Evolutionary conservation across 2,888 invertebrate genomes (phyloP), one percentile per base, ranked within the genome.

Genomic region (Chalcis sispes): DNA sequence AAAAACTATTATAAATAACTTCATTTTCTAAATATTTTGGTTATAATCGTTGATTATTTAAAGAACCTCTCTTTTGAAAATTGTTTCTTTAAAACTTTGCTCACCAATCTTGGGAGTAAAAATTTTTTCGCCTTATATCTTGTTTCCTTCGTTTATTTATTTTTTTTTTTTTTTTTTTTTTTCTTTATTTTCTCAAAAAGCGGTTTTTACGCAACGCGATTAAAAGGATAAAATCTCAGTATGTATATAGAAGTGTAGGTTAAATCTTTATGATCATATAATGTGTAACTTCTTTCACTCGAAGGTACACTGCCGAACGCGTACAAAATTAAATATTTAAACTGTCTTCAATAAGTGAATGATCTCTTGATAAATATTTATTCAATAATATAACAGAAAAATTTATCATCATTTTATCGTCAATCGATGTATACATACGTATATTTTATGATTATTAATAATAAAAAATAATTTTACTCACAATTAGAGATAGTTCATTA

Each of bases 101-200:
- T 15, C 13, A 15, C 7, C 42, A 42, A 42, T 42, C 8, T 15
- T 42, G 2, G 42, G 7, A 50, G 2, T 4, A 20, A 18, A 50
- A 50, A 3, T 50, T 50, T 50, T 2, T 20, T 50, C 50, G 50
- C 20, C 20, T 50, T 50, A 50, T 50, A 50, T 50, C 50, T 50
- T 18, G 20, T 50, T 50, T 50, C 20, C 10, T 20, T 3, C 3
- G 50, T 10, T 50, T 20, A 20, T 50, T 50, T 7, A 7, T 36
- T 36, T 10, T 10, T 36, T 36, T 36, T 36, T 7, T 10, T 36
- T 7, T 36, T 36, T 3, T 46, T 20, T 54, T 54, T 54, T 27
- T 25, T 54, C 1, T 54, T 54, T 54, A 25, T 5, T 54, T 54
- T 54, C 27, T 54, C 27, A 54, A 54, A 54, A 54, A 54, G 54